Percentiles rank a stretch among this genome's conserved stretches.
These are phyloP conservation scores for Andrena camellia DNA, from an alignment of 2,888 invertebrate genomes.

Conservation along the genomic window DNA sequence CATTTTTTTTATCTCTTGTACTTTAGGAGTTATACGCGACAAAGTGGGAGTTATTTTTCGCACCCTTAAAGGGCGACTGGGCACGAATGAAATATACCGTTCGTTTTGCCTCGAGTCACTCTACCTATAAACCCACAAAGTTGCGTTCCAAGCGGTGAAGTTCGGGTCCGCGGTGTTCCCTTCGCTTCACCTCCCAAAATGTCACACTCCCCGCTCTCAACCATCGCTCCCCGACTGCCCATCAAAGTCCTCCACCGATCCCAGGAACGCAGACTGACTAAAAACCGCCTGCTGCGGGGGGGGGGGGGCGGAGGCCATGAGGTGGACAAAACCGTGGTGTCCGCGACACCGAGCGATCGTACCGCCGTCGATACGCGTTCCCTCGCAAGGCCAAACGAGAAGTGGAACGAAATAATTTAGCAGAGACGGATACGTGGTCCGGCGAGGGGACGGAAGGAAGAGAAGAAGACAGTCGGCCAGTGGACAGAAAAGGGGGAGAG, in stretches of 20 bases:
- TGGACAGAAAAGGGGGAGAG: background rate
- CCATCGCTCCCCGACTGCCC: no score
- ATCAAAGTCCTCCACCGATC: background rate
- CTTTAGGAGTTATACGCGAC: no score
- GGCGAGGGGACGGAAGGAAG: slow-evolving; percentile 9
- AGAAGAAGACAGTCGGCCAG: background rate
- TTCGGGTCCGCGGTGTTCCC: background rate
- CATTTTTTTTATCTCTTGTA: no score
- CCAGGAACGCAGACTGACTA: background rate
- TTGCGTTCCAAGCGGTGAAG: no score
- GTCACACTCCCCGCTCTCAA: no score
- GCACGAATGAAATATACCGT: no score
- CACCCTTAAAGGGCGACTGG: no score
- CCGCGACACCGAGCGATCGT: slow-evolving; percentile 22
- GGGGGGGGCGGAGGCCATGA: slow-evolving; percentile 15
- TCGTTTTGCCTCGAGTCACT: no score
- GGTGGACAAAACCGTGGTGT: slow-evolving; percentile 43
- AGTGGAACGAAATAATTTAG: slow-evolving; percentile 78
- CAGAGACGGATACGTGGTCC: slow-evolving; percentile 61
- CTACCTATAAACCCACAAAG: no score
- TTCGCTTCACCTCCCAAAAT: background rate
- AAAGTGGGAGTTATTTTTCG: no score
- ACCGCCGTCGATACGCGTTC: slow-evolving; percentile 19
- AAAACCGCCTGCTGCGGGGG: background rate
- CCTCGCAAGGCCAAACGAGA: slow-evolving; percentile 50